These are phyloP conservation scores for Hassar affinis DNA, from an alignment of 2,113 vertebrate species.

Conservation along the genomic window DNA sequence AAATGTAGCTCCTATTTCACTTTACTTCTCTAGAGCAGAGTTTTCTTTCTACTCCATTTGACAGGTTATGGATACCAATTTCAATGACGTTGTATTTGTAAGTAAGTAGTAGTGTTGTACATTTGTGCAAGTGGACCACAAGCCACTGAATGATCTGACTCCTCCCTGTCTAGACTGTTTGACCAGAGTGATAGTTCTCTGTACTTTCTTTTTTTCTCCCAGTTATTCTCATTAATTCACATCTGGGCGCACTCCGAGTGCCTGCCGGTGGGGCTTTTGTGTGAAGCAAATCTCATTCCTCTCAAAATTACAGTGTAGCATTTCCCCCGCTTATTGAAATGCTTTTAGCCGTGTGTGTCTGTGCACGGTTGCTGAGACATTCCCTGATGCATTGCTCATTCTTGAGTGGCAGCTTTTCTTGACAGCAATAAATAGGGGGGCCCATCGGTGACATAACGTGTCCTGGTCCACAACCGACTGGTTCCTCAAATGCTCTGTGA, in stretches of 20 bases:
- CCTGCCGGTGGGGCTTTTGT: slow-evolving; percentile 46
- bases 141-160: slow-evolving; percentile 70
- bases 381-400: slow-evolving; percentile 36
- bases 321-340: slow-evolving; percentile 54
- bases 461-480: slow-evolving; percentile 61
- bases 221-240: slow-evolving; percentile 70
- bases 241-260: slow-evolving; percentile 49
- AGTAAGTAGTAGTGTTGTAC: not conserved
- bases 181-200: slow-evolving; percentile 61
- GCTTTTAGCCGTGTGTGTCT: slow-evolving; percentile 39
- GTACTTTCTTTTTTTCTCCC: slow-evolving; percentile 54
- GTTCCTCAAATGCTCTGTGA: slow-evolving; percentile 70
- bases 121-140: slow-evolving; percentile 57
- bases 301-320: slow-evolving; percentile 49
- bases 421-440: slow-evolving; percentile 28
- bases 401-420: slow-evolving; percentile 50
- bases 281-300: slow-evolving; percentile 46
- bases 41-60: not conserved
- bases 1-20: not conserved
- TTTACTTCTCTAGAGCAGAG: not conserved
- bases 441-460: not conserved
- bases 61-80: not conserved
- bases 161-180: slow-evolving; percentile 73
- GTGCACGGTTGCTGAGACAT: slow-evolving; percentile 28
- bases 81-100: not conserved